phyloP scores from a whole-genome alignment of 2,797 vertebrate genomes.

The Ispidina lecontei region DNA sequence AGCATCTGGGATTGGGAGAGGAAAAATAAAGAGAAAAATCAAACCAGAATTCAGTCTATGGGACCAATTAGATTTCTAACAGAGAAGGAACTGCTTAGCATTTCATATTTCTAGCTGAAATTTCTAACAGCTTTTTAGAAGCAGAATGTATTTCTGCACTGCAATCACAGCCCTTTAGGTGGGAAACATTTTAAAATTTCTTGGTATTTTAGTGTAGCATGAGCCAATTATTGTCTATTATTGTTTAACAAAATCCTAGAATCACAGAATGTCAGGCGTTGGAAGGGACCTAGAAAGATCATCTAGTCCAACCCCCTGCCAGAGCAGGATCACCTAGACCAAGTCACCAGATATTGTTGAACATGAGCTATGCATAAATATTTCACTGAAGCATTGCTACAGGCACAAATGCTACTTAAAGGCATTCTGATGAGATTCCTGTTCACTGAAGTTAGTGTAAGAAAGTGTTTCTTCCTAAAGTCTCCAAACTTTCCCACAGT shows the following conservation, averaged over 20 bases:
- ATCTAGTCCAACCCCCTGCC: too few species aligned
- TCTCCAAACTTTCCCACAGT: not conserved
- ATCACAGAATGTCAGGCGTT: too few species aligned
- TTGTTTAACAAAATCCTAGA: not conserved
- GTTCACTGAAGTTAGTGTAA: not conserved
- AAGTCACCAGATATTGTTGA: not conserved
- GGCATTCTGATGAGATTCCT: not conserved
- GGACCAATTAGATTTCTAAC: not conserved
- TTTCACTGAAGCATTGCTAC: not conserved
- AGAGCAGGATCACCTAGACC: too few species aligned
- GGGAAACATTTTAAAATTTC: not conserved
- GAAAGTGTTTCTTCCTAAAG: not conserved
- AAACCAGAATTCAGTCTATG: not conserved
- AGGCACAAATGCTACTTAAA: not conserved
- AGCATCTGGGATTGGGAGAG: constrained; percentile 85
- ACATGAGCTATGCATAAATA: not conserved
- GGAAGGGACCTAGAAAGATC: too few species aligned
- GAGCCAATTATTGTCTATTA: not conserved
- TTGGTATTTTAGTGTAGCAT: not conserved
- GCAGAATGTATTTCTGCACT: not conserved
- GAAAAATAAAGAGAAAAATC: not conserved
- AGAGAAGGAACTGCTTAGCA: not conserved
- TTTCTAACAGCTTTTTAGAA: not conserved
- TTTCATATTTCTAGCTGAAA: not conserved
- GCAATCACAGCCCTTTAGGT: not conserved